Evolutionary conservation across 2,888 invertebrate species (phyloP), one percentile per base, ranked within the genome.

Genomic region (Orthosia cruda): DNA sequence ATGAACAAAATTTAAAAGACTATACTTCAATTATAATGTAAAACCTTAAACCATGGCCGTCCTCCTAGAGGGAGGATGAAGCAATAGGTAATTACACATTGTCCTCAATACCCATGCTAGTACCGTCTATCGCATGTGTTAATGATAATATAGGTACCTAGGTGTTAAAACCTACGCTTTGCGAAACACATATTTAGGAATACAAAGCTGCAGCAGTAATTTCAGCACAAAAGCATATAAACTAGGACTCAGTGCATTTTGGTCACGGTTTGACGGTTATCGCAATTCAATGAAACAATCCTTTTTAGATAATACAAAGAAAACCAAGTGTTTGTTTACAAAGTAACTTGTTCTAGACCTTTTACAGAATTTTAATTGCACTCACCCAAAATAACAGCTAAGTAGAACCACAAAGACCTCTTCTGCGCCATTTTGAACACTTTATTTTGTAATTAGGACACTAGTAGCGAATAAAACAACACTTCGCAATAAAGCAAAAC

Each of bases 371-470:
- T 58, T 0, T 40, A 63, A 64, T 63, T 15, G 15, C 63, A 95
- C 96, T 93, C 89, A 97, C 97, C 96, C 77, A 97, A 92, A 86
- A 97, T 90, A 72, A 97, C 93, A 57, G 97, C 95, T n/a, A 97
- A 92, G 87, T 97, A 97, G 89, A 97, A 97, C 91, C 94, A 93
- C 49, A 95, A 80, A 4, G 96, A 92, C 87, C 90, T 96, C 80
- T 88, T 94, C 82, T 93, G 92, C 63, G 92, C 93, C 97, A 97
- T 97, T 92, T 94, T 95, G 59, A 62, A 75, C 55, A 71, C 85
- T 86, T 89, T 81, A 66, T 78, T 77, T 75, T 74, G 73, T 77
- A 86, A 84, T 83, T 84, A 83, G 81, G 75, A 83, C 80, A 86
- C 85, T 76, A 57, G 82, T 78, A 87, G 66, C 75, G 79, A 80